These are phyloP conservation scores for Aphis gossypii DNA, from an alignment of 1,140 invertebrate genomes.

Conservation along the genomic window DNA sequence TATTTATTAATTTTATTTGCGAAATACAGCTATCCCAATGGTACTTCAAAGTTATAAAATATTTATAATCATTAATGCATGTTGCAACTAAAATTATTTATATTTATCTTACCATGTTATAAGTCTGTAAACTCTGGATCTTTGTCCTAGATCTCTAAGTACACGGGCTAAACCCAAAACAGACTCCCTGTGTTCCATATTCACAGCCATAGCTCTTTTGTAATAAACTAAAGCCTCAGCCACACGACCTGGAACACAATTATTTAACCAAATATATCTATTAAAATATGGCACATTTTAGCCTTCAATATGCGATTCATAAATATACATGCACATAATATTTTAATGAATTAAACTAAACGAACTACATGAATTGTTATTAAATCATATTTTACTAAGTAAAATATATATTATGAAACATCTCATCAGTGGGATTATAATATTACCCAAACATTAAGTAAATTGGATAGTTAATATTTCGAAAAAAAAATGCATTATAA, in stretches of 20 bases:
- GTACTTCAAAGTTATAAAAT: background rate
- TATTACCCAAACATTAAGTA: background rate
- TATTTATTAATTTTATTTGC: background rate
- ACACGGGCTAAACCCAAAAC: slow-evolving; percentile 69
- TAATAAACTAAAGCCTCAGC: slow-evolving; percentile 69
- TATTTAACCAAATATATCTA: background rate
- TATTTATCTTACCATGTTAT: slow-evolving; percentile 68
- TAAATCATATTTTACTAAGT: background rate
- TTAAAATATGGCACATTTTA: background rate
- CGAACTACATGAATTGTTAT: background rate
- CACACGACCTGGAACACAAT: slow-evolving; percentile 64
- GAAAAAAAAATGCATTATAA: background rate
- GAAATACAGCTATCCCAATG: background rate
- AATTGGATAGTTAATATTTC: background rate
- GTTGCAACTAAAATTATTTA: background rate
- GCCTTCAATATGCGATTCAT: background rate
- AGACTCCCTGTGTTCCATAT: slow-evolving; percentile 66
- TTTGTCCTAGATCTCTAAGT: slow-evolving; percentile 70
- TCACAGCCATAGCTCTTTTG: slow-evolving; percentile 68
- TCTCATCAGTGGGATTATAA: background rate
- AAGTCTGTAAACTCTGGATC: slow-evolving; percentile 71
- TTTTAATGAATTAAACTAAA: background rate
- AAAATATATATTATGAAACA: background rate
- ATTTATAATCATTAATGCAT: background rate
- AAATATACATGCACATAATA: background rate